Evolutionary conservation across 1,140 invertebrate genomes (phyloP), one percentile per base, ranked within the genome.

Genomic region (Dendrolimus kikuchii): DNA sequence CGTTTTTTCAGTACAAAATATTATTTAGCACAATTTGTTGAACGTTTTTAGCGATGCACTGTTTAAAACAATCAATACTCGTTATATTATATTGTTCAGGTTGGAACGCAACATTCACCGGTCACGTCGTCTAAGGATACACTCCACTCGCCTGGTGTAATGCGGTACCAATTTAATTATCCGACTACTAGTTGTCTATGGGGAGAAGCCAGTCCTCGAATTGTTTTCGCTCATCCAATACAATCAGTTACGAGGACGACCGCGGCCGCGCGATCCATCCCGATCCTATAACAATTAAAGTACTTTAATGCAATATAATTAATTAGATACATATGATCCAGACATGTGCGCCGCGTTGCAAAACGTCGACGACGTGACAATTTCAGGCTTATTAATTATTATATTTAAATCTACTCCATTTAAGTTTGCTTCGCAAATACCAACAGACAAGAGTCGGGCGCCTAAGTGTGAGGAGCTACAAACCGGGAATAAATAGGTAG

Each of bases 1-100:
- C 72, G 77, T 86, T 82, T 77, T 69, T 80, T 67, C 79, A 81
- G 82, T 84, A 81, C 71, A 77, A 80, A 82, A 85, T 76, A 83
- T 77, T 79, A 77, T 75, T 81, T 86, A 83, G 77, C 81, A 86
- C 81, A 81, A 84, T 86, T 84, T 86, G 76, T 84, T 84, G 79
- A 84, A 80, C 76, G 80, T 86, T 82, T 83, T 79, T 79, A 74
- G 67, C 70, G 68, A 80, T 81, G 78, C 81, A 86, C 83, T 83
- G 81, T 86, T 84, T 79, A 81, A 84, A 82, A 82, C 74, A 79
- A 81, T 77, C 68, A 70, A 74, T 80, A 81, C 65, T 74, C 71
- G 80, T 77, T 80, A 60, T 60, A 72, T 74, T 75, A 72, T 56
- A 68, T 79, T 67, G 79, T 84, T 78, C 80, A 71, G 72, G 68